Percentiles rank a stretch among this genome's conserved stretches.
phyloP scores from a whole-genome alignment of 2,113 vertebrate species.

The Hemiscyllium ocellatum region DNA sequence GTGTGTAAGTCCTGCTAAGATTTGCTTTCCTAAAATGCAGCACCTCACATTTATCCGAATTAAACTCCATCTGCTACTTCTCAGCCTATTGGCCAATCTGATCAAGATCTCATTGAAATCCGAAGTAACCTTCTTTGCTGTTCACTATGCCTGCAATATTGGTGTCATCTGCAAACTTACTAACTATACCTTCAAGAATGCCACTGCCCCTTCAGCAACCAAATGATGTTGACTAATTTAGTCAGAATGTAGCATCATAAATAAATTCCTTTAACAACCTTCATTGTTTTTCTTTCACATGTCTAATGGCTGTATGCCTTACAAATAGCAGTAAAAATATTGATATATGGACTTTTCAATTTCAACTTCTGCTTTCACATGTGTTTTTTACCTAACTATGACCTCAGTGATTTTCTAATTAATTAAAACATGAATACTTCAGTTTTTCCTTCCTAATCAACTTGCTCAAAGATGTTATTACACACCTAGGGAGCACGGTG shows the following conservation, averaged over 20 bases:
- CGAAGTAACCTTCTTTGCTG: too few species aligned
- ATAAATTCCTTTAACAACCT: not conserved
- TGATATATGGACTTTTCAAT: not conserved
- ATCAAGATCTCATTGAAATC: too few species aligned
- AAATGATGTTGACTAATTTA: conserved; percentile 11
- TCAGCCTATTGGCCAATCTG: too few species aligned
- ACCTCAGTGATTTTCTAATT: not conserved
- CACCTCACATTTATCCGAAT: too few species aligned
- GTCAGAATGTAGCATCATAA: not conserved
- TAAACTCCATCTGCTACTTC: too few species aligned
- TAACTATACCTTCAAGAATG: not conserved
- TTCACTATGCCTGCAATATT: too few species aligned
- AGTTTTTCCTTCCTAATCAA: too few species aligned
- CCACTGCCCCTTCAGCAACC: not conserved
- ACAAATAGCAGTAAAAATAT: not conserved
- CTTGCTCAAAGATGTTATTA: too few species aligned
- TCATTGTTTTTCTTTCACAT: not conserved
- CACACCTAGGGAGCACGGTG: too few species aligned
- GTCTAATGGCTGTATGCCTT: not conserved
- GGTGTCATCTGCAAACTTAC: too few species aligned
- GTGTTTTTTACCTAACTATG: not conserved
- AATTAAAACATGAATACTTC: not conserved
- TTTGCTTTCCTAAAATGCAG: too few species aligned
- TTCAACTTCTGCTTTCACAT: not conserved
- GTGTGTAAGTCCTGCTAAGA: too few species aligned